phyloP scores from a whole-genome alignment of 2,113 vertebrate genomes.

The Pygoscelis antarcticus region DNA sequence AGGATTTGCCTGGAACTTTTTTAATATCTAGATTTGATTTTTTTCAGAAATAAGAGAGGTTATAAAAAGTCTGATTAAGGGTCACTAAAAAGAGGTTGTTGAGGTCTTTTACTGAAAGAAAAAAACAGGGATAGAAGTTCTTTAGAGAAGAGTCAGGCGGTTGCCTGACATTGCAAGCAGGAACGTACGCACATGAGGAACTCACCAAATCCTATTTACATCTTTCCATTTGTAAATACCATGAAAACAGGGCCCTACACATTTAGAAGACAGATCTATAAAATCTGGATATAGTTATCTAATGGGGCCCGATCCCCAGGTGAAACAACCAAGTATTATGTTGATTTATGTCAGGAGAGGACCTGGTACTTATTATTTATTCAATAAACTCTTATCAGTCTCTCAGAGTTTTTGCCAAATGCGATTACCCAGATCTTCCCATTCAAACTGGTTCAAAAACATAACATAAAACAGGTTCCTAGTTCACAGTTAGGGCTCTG shows the following conservation, averaged over 20 bases:
- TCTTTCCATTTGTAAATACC: neutral
- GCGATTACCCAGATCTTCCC: neutral
- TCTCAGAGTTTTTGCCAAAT: neutral
- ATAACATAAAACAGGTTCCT: neutral
- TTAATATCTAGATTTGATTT: neutral
- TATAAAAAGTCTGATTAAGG: neutral
- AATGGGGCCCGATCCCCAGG: neutral
- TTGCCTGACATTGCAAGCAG: neutral
- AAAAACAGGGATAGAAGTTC: neutral
- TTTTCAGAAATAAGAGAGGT: neutral
- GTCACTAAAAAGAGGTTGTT: neutral
- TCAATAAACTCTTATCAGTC: neutral
- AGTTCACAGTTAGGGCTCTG: neutral
- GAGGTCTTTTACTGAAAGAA: neutral
- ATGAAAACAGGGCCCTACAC: neutral
- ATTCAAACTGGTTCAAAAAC: neutral
- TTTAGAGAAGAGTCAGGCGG: neutral
- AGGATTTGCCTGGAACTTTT: neutral
- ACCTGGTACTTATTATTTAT: neutral
- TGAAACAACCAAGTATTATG: neutral
- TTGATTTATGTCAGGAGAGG: neutral
- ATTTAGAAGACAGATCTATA: neutral
- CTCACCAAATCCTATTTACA: neutral
- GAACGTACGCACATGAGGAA: fast-evolving
- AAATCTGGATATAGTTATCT: neutral